These are phyloP conservation scores for Gisinianus flammeolus DNA, from an alignment of 2,888 invertebrate genomes.

Conservation along the genomic window DNA sequence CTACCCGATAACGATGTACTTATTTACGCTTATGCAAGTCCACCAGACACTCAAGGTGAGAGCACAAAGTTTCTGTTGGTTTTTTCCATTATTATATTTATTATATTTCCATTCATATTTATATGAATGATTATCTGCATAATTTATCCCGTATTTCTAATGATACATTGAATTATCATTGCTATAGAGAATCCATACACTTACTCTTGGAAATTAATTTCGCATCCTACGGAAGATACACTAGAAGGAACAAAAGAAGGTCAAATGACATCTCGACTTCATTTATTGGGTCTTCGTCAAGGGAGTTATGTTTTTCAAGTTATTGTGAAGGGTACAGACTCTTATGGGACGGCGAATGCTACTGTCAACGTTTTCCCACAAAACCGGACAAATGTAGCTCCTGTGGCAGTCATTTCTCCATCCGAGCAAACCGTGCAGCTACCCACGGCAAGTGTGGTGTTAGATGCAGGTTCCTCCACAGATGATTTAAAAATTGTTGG, in stretches of 20 bases:
- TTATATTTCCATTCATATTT: conserved; percentile 18
- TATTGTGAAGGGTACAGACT: conserved; percentile 76
- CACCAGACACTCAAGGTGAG: conserved; percentile 72
- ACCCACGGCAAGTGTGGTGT: conserved; percentile 86
- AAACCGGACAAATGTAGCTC: conserved; percentile 77
- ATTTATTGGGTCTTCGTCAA: conserved; percentile 80
- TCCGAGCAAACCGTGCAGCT: conserved; percentile 83
- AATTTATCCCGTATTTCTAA: too few species aligned
- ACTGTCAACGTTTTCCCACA: conserved; percentile 88
- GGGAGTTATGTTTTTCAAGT: conserved; percentile 88
- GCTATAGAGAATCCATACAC: conserved; percentile 77
- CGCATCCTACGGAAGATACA: conserved; percentile 78
- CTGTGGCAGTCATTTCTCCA: conserved; percentile 84
- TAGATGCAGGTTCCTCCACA: conserved; percentile 65
- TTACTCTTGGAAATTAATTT: conserved; percentile 86
- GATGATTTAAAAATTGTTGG: conserved; percentile 83
- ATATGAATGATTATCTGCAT: conserved; percentile 25
- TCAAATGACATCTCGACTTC: conserved; percentile 84
- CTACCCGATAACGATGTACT: conserved; percentile 84
- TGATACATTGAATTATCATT: too few species aligned
- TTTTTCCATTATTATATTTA: not conserved
- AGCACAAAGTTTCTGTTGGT: too few species aligned
- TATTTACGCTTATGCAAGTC: conserved; percentile 80
- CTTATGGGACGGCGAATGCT: conserved; percentile 85
- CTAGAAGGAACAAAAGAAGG: conserved; percentile 76